A percentile compares a stretch with the other conserved stretches of the same genome.
Conservation (phyloP, 2,888 invertebrate genomes). For the Alitta virens region DNA sequence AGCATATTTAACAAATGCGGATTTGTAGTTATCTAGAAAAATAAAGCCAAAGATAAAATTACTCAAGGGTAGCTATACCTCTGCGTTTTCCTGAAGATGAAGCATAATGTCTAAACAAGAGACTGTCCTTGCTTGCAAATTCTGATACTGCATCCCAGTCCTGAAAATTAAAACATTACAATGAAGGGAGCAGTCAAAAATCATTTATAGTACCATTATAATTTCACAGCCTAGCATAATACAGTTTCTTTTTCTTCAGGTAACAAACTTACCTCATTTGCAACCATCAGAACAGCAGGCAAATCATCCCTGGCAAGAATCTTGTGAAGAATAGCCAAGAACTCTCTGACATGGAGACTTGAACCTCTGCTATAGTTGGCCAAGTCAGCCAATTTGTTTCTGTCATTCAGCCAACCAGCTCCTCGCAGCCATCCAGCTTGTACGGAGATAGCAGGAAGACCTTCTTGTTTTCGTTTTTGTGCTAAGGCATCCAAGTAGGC, state of each 20-base stretch:
- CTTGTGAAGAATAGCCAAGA: constrained; percentile 9
- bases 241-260: too few relatives aligned
- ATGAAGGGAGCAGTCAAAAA: too few relatives aligned
- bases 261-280: constrained; percentile 9
- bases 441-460: constrained; percentile 3
- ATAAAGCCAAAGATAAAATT: too few relatives aligned
- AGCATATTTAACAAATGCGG: too few relatives aligned
- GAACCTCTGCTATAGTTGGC: neutral
- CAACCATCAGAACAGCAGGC: constrained; percentile 9
- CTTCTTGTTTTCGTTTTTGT: neutral
- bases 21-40: too few relatives aligned
- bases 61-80: too few relatives aligned
- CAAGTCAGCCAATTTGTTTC: neutral
- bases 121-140: neutral
- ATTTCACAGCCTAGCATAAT: too few relatives aligned
- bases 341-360: constrained; percentile 3
- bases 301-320: neutral
- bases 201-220: too few relatives aligned
- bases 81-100: constrained; percentile 1
- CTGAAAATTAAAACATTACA: neutral
- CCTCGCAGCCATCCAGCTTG: constrained; percentile 9
- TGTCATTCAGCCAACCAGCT: constrained; percentile 1
- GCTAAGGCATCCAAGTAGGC: constrained; percentile 5
- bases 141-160: constrained; percentile 4
- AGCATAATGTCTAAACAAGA: neutral